A percentile compares a stretch with the other conserved stretches of the same genome.
phyloP scores from a whole-genome alignment of 2,797 vertebrate species.

The Micropoecilia bifurca region DNA sequence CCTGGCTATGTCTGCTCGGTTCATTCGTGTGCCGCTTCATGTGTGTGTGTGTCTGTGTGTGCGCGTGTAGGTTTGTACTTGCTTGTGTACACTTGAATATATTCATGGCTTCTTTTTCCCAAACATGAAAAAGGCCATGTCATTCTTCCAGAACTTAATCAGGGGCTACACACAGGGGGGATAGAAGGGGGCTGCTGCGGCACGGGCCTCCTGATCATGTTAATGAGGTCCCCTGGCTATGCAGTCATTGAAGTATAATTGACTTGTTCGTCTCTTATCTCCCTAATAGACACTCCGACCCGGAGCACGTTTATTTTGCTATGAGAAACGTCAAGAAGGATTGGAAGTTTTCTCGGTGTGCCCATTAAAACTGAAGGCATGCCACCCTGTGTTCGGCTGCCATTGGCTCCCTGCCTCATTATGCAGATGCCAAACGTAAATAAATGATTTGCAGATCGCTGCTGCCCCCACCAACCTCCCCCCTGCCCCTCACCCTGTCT shows the following conservation, averaged over 20 bases:
- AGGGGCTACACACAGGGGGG: conserved; percentile 89
- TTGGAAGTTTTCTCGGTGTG: conserved; percentile 91
- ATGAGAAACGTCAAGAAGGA: conserved; percentile 99
- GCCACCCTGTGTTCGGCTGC: conserved; percentile 92
- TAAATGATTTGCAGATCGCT: conserved; percentile 84
- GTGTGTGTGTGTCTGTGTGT: conserved; percentile 21
- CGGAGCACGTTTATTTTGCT: conserved; percentile 94
- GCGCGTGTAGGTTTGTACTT: conserved; percentile 22
- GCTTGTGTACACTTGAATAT: conserved; percentile 70
- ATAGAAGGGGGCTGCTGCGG: conserved; percentile 86
- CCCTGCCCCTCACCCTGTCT: conserved; percentile 33
- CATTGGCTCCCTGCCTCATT: conserved; percentile 91
- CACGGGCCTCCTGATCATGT: conserved; percentile 93
- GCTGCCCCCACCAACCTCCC: conserved; percentile 50
- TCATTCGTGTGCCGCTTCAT: conserved; percentile 10
- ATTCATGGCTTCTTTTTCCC: conserved; percentile 57
- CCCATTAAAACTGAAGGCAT: conserved; percentile 98
- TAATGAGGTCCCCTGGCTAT: conserved; percentile 99
- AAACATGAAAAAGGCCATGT: conserved; percentile 86
- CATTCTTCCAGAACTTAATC: conserved; percentile 95
- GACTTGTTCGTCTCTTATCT: conserved; percentile 98
- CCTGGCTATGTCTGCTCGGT: conserved; percentile 62
- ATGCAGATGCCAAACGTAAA: conserved; percentile 93
- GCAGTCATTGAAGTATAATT: conserved; percentile 99
- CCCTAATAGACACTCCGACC: conserved; percentile 98